phyloP scores from a whole-genome alignment of 2,113 vertebrate genomes.

The Hydrochoerus hydrochaeris region DNA sequence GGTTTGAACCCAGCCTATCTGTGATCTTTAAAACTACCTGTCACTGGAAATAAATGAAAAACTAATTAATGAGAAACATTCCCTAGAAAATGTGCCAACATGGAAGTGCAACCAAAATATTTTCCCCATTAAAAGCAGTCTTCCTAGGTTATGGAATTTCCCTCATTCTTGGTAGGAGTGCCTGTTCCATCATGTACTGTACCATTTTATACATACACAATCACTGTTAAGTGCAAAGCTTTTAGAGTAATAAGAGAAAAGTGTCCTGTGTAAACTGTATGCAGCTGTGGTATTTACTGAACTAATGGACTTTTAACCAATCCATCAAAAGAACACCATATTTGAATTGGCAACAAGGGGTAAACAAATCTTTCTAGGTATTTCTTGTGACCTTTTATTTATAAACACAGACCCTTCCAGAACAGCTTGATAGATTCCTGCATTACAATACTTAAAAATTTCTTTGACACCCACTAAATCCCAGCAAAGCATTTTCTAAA shows the following conservation, averaged over 20 bases:
- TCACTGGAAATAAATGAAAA: background rate
- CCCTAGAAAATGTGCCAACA: background rate
- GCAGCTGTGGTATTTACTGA: background rate
- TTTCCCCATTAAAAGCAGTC: constrained; percentile 12
- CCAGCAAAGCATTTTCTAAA: background rate
- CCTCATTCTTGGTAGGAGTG: constrained; percentile 34
- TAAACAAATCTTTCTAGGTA: background rate
- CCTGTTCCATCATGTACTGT: background rate
- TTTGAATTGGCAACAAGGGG: background rate
- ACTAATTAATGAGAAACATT: background rate
- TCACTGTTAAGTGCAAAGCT: constrained; percentile 47
- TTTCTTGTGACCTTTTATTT: background rate
- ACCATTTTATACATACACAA: constrained; percentile 40
- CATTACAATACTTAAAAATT: background rate
- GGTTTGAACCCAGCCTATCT: background rate
- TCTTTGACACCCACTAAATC: background rate
- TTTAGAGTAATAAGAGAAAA: constrained; percentile 50
- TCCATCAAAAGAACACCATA: constrained; percentile 24
- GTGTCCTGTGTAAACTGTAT: constrained; percentile 35
- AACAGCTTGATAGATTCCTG: background rate
- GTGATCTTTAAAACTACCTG: constrained; percentile 25
- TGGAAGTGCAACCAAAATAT: background rate
- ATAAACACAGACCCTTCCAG: constrained; percentile 18
- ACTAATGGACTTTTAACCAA: constrained; percentile 5
- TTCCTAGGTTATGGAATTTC: background rate